A percentile compares a stretch with the other conserved stretches of the same genome.
These are phyloP conservation scores for Lasioglossum malachurum DNA, from an alignment of 2,888 invertebrate species.

Conservation along the genomic window DNA sequence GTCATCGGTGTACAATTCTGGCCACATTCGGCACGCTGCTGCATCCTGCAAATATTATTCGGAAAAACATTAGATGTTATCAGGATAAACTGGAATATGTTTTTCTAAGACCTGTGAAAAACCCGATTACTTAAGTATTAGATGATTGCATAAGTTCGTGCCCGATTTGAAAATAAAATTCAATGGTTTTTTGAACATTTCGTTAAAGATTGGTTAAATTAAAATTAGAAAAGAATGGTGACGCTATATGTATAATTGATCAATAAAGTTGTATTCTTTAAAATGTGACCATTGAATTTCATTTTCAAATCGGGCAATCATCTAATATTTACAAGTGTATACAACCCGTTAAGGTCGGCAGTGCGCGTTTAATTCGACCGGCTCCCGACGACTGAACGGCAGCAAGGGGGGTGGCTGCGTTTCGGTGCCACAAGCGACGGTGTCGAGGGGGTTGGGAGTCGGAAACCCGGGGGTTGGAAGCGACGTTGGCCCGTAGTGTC, in stretches of 20 bases:
- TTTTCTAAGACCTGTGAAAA: background rate
- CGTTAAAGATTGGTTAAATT: too few species aligned
- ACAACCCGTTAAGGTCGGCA: background rate
- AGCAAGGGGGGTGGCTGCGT: constrained; percentile 22
- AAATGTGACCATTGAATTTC: too few species aligned
- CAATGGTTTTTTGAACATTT: too few species aligned
- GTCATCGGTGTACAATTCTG: background rate
- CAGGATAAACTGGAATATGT: too few species aligned
- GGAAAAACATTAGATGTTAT: background rate
- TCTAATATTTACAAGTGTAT: background rate
- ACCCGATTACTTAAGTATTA: background rate
- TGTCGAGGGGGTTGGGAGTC: constrained; percentile 67
- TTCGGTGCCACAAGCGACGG: constrained; percentile 36
- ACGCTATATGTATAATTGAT: too few species aligned
- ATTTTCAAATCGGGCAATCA: too few species aligned
- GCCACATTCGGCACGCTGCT: background rate
- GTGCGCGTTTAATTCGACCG: background rate
- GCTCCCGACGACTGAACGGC: background rate
- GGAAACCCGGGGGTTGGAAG: constrained; percentile 75
- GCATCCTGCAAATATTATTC: background rate
- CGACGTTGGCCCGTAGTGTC: constrained; percentile 79
- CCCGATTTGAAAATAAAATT: too few species aligned
- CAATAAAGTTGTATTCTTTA: too few species aligned
- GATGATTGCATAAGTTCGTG: too few species aligned
- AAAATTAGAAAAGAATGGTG: too few species aligned